Percentiles rank a stretch among this genome's conserved stretches.
Evolutionary conservation across 2,888 invertebrate species (phyloP).

Genomic region (Mechanitis mazaeus): DNA sequence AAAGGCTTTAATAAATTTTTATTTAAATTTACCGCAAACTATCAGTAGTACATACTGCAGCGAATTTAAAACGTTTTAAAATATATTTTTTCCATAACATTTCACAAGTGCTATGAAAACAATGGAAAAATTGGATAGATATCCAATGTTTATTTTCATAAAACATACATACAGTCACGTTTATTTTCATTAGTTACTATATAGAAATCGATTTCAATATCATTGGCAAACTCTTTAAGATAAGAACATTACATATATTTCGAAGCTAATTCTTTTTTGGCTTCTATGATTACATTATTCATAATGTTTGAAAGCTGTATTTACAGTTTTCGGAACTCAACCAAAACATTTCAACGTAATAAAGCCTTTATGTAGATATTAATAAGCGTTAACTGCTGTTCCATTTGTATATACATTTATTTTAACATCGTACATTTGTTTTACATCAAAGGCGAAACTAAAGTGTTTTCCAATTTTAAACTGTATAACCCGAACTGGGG

Average conservation of each 20-base stretch:
- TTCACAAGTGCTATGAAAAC: too few relatives aligned
- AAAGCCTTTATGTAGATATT: constrained; percentile 9
- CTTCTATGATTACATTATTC: constrained; percentile 1
- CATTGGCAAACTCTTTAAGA: too few relatives aligned
- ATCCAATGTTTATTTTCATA: too few relatives aligned
- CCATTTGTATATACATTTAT: constrained; percentile 9
- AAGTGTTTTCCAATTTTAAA: constrained; percentile 62
- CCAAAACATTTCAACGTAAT: constrained; percentile 13
- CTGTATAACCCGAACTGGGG: constrained; percentile 43
- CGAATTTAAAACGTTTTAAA: too few relatives aligned
- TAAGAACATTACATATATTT: too few relatives aligned
- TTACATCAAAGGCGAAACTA: constrained; percentile 54
- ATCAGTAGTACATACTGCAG: not conserved
- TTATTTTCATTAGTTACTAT: too few relatives aligned
- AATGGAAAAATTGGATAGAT: too few relatives aligned
- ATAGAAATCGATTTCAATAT: too few relatives aligned
- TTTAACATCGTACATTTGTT: constrained; percentile 47
- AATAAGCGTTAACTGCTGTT: constrained; percentile 16
- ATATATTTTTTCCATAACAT: too few relatives aligned
- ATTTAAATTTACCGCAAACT: not conserved
- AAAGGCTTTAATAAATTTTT: constrained; percentile 8
- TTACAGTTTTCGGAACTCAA: constrained; percentile 8
- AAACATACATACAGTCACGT: too few relatives aligned
- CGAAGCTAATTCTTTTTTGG: not conserved
- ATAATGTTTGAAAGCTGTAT: constrained; percentile 3